Evolutionary conservation across 2,797 vertebrate genomes (phyloP).

Genomic region (Chaetophractus vellerosus): DNA sequence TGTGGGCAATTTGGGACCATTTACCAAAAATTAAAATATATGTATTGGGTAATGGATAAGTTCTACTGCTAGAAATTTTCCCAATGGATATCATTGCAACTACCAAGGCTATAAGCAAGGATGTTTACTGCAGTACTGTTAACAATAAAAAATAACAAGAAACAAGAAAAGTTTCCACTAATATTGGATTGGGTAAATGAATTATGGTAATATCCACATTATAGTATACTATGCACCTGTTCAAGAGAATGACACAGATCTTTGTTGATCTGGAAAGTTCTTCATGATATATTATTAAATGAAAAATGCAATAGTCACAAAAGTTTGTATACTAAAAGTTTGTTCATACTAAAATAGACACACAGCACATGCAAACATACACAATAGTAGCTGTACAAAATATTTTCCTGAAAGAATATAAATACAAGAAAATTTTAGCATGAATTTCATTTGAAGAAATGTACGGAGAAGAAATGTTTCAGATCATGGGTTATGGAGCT

Average conservation of each 20-base stretch:
- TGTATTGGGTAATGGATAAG: not conserved
- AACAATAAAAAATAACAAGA: conserved; percentile 18
- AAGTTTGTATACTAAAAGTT: not conserved
- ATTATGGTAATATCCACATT: conserved; percentile 13
- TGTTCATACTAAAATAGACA: not conserved
- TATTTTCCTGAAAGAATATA: conserved; percentile 2
- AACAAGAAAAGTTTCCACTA: conserved; percentile 31
- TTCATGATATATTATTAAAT: not conserved
- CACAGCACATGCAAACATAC: not conserved
- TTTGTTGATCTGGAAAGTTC: conserved; percentile 36
- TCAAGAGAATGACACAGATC: not conserved
- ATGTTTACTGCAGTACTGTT: not conserved
- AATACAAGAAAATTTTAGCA: not conserved
- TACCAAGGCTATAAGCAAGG: not conserved
- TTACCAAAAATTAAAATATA: conserved; percentile 38
- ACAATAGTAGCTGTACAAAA: not conserved
- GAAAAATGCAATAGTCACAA: not conserved
- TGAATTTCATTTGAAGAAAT: conserved; percentile 19
- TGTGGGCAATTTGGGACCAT: not conserved
- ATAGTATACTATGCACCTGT: not conserved
- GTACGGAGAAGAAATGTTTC: conserved; percentile 32
- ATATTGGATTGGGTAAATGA: not conserved
- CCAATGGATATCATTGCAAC: not conserved
- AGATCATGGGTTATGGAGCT: not conserved
- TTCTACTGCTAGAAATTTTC: conserved; percentile 36